Conservation (phyloP, 2,888 invertebrate species). For the Poecilus cupreus region DNA sequence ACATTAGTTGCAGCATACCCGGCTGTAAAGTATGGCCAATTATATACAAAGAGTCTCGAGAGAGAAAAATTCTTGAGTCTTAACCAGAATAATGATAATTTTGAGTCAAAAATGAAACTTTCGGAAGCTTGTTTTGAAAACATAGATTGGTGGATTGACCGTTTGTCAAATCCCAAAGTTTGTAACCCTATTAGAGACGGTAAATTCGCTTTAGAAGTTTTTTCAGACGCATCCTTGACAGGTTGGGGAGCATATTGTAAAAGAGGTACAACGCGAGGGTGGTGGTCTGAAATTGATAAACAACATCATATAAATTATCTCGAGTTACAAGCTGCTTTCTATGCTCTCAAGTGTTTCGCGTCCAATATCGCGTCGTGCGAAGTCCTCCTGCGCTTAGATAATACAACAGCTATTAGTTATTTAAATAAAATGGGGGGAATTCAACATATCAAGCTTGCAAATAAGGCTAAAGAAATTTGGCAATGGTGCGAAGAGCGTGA, state of each 20-base stretch:
- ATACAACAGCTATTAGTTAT: slow-evolving; percentile 62
- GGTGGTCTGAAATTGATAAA: slow-evolving; percentile 61
- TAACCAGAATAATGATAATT: slow-evolving; percentile 60
- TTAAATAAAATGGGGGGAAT: slow-evolving; percentile 63
- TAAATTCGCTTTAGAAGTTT: slow-evolving; percentile 61
- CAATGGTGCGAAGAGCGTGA: slow-evolving; percentile 60
- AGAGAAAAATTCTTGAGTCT: slow-evolving; percentile 59
- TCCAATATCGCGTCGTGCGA: slow-evolving; percentile 55
- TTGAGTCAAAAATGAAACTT: slow-evolving; percentile 50
- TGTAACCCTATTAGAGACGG: slow-evolving; percentile 58
- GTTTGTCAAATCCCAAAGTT: slow-evolving; percentile 42
- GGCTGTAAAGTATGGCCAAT: slow-evolving; percentile 65
- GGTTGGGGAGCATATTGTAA: slow-evolving; percentile 63
- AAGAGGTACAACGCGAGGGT: slow-evolving; percentile 60
- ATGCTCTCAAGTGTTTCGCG: slow-evolving; percentile 60
- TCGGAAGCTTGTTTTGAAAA: slow-evolving; percentile 41
- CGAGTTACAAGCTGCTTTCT: slow-evolving; percentile 62
- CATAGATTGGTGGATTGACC: slow-evolving; percentile 61
- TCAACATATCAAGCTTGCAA: slow-evolving; percentile 61
- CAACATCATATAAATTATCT: slow-evolving; percentile 61
- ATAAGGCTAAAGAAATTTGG: slow-evolving; percentile 63
- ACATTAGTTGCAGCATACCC: slow-evolving; percentile 64
- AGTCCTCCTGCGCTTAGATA: slow-evolving; percentile 60
- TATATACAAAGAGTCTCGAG: slow-evolving; percentile 64
- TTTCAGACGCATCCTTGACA: slow-evolving; percentile 63